A percentile compares a stretch with the other conserved stretches of the same genome.
These are phyloP conservation scores for Dissostichus mawsoni DNA, from an alignment of 2,113 vertebrate genomes.

Conservation along the genomic window DNA sequence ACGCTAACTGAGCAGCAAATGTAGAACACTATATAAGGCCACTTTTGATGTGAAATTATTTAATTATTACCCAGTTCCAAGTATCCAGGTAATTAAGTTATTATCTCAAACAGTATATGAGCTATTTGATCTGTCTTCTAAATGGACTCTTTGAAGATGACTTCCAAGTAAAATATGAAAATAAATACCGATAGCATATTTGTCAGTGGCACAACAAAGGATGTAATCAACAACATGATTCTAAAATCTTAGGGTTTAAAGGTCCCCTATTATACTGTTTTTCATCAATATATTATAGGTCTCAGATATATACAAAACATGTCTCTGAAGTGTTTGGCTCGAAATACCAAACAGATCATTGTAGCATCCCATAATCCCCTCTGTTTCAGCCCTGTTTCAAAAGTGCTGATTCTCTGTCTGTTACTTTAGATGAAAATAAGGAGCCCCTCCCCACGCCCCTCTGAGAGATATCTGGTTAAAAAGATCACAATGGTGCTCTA, in stretches of 20 bases:
- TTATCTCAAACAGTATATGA: background rate
- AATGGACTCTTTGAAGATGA: background rate
- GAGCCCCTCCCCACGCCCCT: too few relatives aligned
- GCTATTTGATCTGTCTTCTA: background rate
- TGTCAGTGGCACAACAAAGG: background rate
- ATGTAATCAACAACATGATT: background rate
- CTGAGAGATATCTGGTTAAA: too few relatives aligned
- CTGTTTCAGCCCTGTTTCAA: too few relatives aligned
- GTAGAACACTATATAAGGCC: background rate
- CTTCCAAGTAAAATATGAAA: background rate
- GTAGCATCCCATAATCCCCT: too few relatives aligned
- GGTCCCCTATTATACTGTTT: too few relatives aligned
- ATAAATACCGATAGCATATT: background rate
- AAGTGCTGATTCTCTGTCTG: too few relatives aligned
- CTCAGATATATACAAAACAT: too few relatives aligned
- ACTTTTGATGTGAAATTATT: background rate
- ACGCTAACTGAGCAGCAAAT: background rate
- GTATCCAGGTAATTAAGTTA: background rate
- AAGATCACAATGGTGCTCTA: too few relatives aligned
- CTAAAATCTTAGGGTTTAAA: background rate
- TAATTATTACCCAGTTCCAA: background rate
- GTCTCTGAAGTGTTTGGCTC: too few relatives aligned
- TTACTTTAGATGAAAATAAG: too few relatives aligned
- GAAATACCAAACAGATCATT: too few relatives aligned
- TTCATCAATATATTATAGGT: too few relatives aligned